These are phyloP conservation scores for Papilio xuthus DNA, from an alignment of 1,140 invertebrate species.

Conservation along the genomic window DNA sequence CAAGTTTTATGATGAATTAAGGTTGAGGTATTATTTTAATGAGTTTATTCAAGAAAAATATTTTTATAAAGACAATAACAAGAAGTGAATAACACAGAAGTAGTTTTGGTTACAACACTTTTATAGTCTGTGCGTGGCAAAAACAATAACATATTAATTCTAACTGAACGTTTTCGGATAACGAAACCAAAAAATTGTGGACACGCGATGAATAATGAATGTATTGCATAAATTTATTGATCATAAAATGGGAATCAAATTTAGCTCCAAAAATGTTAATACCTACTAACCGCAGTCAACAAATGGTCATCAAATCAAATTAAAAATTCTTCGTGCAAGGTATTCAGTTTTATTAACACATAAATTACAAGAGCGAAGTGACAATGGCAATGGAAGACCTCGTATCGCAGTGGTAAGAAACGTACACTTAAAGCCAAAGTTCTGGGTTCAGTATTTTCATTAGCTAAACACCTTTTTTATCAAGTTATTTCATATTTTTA, in stretches of 20 bases:
- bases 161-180: slow-evolving; percentile 13
- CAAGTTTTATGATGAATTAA: no score
- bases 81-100: background rate
- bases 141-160: slow-evolving; percentile 8
- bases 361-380: slow-evolving; percentile 2
- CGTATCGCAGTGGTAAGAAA: background rate
- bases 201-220: slow-evolving; percentile 24
- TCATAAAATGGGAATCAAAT: slow-evolving; percentile 19
- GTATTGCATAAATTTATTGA: slow-evolving; percentile 12
- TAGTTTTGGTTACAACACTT: background rate
- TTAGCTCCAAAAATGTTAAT: slow-evolving; percentile 2
- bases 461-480: background rate
- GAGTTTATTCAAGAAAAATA: no score
- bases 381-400: background rate
- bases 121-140: background rate
- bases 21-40: no score
- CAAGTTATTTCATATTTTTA: no score
- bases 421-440: background rate
- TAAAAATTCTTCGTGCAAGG: background rate
- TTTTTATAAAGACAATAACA: no score
- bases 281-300: slow-evolving; percentile 6
- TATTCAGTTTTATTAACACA: slow-evolving; percentile 19
- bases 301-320: slow-evolving; percentile 2
- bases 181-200: slow-evolving; percentile 11
- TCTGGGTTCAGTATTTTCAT: background rate